These are phyloP conservation scores for Tipula unca DNA, from an alignment of 2,888 invertebrate genomes.

Conservation along the genomic window DNA sequence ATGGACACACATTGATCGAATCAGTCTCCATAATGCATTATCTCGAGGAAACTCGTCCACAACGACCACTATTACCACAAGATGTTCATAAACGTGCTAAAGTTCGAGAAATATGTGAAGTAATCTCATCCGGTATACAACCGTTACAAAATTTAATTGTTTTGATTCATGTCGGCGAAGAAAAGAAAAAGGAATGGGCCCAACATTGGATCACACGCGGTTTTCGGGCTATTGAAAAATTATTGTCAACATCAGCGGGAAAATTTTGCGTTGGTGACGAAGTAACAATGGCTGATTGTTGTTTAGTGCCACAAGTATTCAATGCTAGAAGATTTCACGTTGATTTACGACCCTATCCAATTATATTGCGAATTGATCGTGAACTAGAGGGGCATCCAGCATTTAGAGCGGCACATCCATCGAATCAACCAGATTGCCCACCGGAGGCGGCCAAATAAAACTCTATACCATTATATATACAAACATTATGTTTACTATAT, in stretches of 20 bases:
- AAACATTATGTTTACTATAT: not conserved
- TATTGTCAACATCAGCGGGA: constrained; percentile 74
- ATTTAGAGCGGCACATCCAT: constrained; percentile 85
- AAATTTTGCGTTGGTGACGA: constrained; percentile 92
- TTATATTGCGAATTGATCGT: constrained; percentile 76
- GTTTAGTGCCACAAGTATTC: constrained; percentile 90
- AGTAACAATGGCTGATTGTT: constrained; percentile 90
- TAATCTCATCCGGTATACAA: constrained; percentile 90
- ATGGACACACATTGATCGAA: constrained; percentile 62
- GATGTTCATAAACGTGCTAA: constrained; percentile 82
- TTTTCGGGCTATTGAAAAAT: constrained; percentile 81
- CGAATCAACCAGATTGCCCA: constrained; percentile 90
- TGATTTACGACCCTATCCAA: constrained; percentile 81
- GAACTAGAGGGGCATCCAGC: constrained; percentile 82
- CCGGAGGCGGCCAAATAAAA: constrained; percentile 72
- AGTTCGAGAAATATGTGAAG: constrained; percentile 87
- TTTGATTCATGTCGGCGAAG: constrained; percentile 77
- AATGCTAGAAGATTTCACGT: constrained; percentile 93
- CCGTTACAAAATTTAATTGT: constrained; percentile 90
- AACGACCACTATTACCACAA: constrained; percentile 77
- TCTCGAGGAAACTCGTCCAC: constrained; percentile 85
- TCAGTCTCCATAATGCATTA: constrained; percentile 89
- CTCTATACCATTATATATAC: not conserved
- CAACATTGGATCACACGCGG: constrained; percentile 88
- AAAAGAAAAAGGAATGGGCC: constrained; percentile 87